phyloP scores from a whole-genome alignment of 2,113 vertebrate species.

The Pollachius pollachius region DNA sequence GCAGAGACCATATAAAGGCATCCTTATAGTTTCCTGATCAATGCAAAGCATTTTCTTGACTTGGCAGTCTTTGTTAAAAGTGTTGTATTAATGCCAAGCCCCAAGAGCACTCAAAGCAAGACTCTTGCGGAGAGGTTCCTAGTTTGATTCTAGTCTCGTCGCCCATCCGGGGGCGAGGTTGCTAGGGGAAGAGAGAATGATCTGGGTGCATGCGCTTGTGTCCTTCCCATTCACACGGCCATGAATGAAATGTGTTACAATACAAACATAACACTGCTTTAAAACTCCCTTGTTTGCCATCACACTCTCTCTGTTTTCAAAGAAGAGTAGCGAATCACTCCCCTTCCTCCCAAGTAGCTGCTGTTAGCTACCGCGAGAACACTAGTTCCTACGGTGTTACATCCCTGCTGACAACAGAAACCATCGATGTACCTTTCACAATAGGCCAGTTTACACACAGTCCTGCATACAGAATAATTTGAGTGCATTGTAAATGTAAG shows the following conservation, averaged over 20 bases:
- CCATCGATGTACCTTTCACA: too few species aligned
- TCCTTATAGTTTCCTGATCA: neutral
- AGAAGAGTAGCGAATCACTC: neutral
- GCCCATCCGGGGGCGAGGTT: constrained; percentile 14
- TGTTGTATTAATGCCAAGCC: neutral
- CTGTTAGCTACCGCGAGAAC: too few species aligned
- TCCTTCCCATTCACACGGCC: neutral
- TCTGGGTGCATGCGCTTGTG: neutral
- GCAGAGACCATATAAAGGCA: neutral
- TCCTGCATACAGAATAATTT: too few species aligned
- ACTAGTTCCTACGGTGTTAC: too few species aligned
- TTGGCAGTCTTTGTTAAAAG: neutral
- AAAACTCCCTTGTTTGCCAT: neutral
- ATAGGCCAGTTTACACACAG: too few species aligned
- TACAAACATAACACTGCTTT: constrained; percentile 10
- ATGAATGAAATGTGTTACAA: constrained; percentile 4
- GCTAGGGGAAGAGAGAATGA: constrained; percentile 22
- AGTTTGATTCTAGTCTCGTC: constrained; percentile 3
- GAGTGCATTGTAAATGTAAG: too few species aligned
- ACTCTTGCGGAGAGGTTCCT: constrained; percentile 6
- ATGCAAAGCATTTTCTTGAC: neutral
- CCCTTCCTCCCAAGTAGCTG: too few species aligned
- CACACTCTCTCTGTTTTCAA: neutral
- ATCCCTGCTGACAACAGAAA: too few species aligned
- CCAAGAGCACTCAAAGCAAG: neutral